Base-by-base conservation (phyloP, 2,888 invertebrate species). In the Ophion slaviceki region DNA sequence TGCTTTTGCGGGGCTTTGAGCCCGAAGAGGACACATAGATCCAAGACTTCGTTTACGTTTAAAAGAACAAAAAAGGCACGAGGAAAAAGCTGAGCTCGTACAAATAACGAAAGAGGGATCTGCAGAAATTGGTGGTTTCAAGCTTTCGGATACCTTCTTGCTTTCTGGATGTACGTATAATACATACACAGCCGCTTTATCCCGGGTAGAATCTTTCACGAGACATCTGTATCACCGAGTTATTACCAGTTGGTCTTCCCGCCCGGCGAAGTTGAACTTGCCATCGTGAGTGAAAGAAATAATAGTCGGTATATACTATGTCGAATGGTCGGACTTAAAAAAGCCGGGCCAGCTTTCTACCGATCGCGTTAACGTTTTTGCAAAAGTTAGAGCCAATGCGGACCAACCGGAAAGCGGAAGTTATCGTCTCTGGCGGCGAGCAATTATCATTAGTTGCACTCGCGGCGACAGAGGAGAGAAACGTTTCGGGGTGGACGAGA, bases 401-500 rank as follows among this genome's bases (percentile, higher is more conserved):
- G 88, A 87, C 89, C 87, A 86, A 86, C 88, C 89, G 90, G 89
- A 89, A 91, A 89, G 89, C 90, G 90, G 91, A 92, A 92, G 90
- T 90, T 88, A 90, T 89, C 90, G 89, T 82, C 86, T 77, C 86
- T 82, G 81, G 83, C 89, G 87, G 89, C 89, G 84, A 85, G 92
- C 92, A 92, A 92, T 93, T 93, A 93, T 93, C 92, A 91, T 93
- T 93, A 93, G 92, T 90, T 89, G 90, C 90, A 89, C 89, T 89
- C 88, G 90, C 89, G 88, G 81, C 71, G 80, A 86, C 77, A 64
- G 45, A 59, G 80, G 20, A 78, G 81, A 28, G 53, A 74, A 79
- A 74, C 81, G 71, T 61, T 59, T n/a, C 53, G 57, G 57, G 77
- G 47, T 74, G 59, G 75, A 84, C 45, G 80, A 68, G 80, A 84